Conservation (phyloP, 2,113 vertebrate genomes). For the Erythrocebus patas region DNA sequence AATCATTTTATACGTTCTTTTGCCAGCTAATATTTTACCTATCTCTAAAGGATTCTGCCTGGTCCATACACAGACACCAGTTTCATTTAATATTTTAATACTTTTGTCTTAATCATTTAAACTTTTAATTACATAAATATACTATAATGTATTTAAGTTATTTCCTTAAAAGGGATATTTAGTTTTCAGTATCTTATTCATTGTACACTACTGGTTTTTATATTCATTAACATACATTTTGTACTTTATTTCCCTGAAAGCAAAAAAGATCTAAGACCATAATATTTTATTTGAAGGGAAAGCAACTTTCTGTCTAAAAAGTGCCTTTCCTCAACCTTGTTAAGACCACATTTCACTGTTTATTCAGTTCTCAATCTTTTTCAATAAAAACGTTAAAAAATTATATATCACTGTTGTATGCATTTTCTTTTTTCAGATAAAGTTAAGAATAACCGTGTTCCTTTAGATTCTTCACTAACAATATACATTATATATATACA, state of each 20-base stretch:
- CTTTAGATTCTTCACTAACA: not conserved
- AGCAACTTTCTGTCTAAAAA: not conserved
- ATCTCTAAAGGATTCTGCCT: not conserved
- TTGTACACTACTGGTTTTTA: not conserved
- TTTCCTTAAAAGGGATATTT: not conserved
- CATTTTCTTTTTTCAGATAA: not conserved
- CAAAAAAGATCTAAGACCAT: not conserved
- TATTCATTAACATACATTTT: not conserved
- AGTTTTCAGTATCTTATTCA: not conserved
- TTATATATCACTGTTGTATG: not conserved
- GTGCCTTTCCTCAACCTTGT: accelerated
- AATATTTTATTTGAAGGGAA: not conserved
- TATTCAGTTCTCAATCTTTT: not conserved
- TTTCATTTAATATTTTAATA: not conserved
- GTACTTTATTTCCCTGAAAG: not conserved
- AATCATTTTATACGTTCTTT: not conserved
- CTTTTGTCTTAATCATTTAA: not conserved
- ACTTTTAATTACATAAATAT: not conserved
- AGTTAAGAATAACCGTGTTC: not conserved
- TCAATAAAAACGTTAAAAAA: not conserved
- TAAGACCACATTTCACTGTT: not conserved
- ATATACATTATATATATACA: not conserved
- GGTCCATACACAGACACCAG: not conserved
- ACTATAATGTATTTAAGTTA: not conserved
- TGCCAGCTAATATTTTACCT: not conserved